A percentile compares a stretch with the other conserved stretches of the same genome.
phyloP scores from a whole-genome alignment of 2,113 vertebrate species.

The Panthera uncia region DNA sequence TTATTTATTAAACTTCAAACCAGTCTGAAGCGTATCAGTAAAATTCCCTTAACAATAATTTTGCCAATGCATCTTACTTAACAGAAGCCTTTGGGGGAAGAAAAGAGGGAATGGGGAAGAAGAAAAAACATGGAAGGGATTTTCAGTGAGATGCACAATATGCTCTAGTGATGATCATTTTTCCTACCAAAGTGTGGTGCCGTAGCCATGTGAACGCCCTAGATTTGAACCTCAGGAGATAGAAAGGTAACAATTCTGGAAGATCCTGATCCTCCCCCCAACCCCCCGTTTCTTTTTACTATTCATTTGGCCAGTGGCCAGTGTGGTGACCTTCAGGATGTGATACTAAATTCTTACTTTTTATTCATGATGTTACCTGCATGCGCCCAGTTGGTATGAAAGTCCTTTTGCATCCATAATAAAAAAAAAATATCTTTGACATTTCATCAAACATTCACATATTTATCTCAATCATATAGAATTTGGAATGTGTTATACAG shows the following conservation, averaged over 20 bases:
- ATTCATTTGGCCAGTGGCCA: not conserved
- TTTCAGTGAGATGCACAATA: not conserved
- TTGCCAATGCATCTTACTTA: not conserved
- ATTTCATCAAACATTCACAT: not conserved
- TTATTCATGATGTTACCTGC: not conserved
- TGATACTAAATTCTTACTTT: conserved; percentile 52
- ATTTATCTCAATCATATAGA: not conserved
- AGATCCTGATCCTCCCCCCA: not conserved
- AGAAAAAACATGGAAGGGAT: not conserved
- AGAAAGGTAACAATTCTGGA: not conserved
- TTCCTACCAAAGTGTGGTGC: not conserved
- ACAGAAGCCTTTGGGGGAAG: not conserved
- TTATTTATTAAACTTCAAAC: not conserved
- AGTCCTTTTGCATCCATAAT: not conserved
- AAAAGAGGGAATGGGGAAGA: not conserved
- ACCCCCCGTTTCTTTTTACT: conserved; percentile 32
- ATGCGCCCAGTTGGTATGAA: not conserved
- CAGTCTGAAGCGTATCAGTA: not conserved
- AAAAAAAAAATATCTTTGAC: not conserved
- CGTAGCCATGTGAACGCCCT: not conserved
- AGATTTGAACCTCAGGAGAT: not conserved
- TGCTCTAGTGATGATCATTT: not conserved
- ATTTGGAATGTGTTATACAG: not conserved
- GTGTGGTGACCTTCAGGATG: conserved; percentile 34
- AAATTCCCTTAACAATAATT: not conserved